phyloP scores from a whole-genome alignment of 2,797 vertebrate genomes.

The Neosilurus mollespiculum region DNA sequence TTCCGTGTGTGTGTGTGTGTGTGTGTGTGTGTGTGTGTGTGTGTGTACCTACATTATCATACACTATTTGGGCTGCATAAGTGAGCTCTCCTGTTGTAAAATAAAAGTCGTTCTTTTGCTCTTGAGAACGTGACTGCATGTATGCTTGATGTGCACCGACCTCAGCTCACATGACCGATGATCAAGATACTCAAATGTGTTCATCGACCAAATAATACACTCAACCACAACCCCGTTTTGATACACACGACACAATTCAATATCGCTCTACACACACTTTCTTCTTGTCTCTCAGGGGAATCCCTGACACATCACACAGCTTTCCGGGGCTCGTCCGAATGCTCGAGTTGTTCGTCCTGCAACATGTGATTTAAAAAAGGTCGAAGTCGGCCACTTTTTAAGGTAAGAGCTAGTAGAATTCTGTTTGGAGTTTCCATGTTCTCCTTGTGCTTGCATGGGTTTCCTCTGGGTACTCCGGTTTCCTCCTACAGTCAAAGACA shows the following conservation, averaged over 20 bases:
- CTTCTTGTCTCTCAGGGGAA: not conserved
- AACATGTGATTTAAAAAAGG: not conserved
- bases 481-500: too few species aligned
- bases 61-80: constrained; percentile 41
- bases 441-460: too few species aligned
- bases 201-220: constrained; percentile 26
- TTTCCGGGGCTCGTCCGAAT: not conserved
- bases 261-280: not conserved
- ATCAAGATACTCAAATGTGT: constrained; percentile 31
- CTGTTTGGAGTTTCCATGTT: too few species aligned
- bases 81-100: constrained; percentile 37
- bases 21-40: constrained; percentile 16
- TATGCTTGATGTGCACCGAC: constrained; percentile 40
- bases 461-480: too few species aligned
- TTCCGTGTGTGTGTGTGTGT: not conserved
- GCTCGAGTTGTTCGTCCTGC: not conserved
- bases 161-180: not conserved
- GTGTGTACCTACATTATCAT: constrained; percentile 33
- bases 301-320: not conserved
- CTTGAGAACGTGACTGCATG: constrained; percentile 37
- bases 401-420: not conserved
- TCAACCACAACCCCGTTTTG: not conserved
- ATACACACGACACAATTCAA: not conserved
- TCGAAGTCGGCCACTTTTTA: not conserved
- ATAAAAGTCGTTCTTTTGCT: constrained; percentile 36